These are phyloP conservation scores for Falcaria lacertinaria DNA, from an alignment of 2,888 invertebrate species.

Conservation along the genomic window DNA sequence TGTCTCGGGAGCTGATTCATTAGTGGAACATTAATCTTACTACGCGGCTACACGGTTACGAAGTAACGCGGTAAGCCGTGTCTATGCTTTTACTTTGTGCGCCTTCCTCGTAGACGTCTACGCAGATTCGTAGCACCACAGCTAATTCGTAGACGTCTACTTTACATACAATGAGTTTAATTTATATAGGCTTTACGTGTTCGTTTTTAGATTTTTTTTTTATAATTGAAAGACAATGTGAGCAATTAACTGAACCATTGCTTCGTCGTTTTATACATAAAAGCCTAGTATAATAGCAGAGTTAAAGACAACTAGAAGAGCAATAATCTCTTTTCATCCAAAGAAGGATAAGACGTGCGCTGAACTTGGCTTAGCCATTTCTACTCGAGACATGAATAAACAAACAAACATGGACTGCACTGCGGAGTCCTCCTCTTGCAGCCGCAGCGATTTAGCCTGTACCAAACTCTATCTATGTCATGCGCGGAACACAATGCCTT, in stretches of 20 bases:
- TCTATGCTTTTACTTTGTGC: background rate
- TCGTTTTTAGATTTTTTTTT: too few species aligned
- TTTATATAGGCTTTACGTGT: background rate
- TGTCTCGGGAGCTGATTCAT: conserved; percentile 70
- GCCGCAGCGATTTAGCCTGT: background rate
- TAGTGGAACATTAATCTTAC: conserved; percentile 64
- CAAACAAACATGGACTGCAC: background rate
- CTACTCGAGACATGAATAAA: background rate
- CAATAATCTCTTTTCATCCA: background rate
- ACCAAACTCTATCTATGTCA: background rate
- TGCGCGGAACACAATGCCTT: background rate
- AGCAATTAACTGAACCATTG: too few species aligned
- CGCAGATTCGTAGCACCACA: background rate
- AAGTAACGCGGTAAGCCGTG: conserved; percentile 32
- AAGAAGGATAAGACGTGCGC: background rate
- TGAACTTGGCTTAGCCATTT: background rate
- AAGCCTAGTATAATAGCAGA: too few species aligned
- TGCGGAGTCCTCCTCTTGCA: background rate
- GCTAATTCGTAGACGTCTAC: background rate
- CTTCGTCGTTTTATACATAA: too few species aligned
- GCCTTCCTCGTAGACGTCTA: background rate
- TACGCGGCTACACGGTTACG: conserved; percentile 40
- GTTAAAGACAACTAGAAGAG: too few species aligned
- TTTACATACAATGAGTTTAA: background rate
- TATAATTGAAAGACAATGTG: too few species aligned